A percentile compares a stretch with the other conserved stretches of the same genome.
These are phyloP conservation scores for Varanus salvator DNA, from an alignment of 2,113 vertebrate genomes.

Conservation along the genomic window DNA sequence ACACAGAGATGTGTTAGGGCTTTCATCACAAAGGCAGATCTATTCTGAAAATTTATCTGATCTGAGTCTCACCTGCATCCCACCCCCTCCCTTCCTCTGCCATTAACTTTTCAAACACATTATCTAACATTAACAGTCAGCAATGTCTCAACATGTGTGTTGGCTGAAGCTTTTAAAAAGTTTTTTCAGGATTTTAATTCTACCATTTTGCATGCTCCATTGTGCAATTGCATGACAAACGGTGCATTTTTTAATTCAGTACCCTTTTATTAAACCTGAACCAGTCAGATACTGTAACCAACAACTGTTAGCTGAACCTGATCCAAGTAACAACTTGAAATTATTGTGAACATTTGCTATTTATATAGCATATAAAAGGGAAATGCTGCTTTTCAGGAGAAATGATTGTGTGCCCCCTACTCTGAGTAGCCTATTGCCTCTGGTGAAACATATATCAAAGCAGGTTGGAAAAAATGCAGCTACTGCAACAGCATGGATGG, in stretches of 20 bases:
- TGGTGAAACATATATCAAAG: background rate
- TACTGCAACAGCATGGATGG: accelerated
- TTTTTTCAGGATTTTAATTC: conserved; percentile 52
- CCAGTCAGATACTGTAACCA: background rate
- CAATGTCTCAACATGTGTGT: conserved; percentile 32
- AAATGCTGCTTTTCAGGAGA: background rate
- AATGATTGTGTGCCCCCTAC: too few relatives aligned
- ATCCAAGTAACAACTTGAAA: background rate
- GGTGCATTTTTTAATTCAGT: conserved; percentile 32
- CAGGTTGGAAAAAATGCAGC: background rate
- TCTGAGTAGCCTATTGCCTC: background rate
- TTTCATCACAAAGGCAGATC: background rate
- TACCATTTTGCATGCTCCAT: conserved; percentile 37
- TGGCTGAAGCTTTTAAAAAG: conserved; percentile 52
- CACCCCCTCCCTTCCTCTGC: background rate
- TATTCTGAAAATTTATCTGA: conserved; percentile 20
- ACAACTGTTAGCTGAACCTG: background rate
- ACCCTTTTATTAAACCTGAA: conserved; percentile 26
- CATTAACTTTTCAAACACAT: conserved; percentile 40
- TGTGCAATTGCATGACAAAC: conserved; percentile 43
- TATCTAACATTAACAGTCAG: conserved; percentile 41
- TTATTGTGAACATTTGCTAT: conserved; percentile 9
- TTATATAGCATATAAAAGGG: background rate
- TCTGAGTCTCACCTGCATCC: conserved; percentile 31
- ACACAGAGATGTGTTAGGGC: background rate